A percentile compares a stretch with the other conserved stretches of the same genome.
Evolutionary conservation across 1,140 invertebrate species (phyloP).

Genomic region (Hycleus phaleratus): DNA sequence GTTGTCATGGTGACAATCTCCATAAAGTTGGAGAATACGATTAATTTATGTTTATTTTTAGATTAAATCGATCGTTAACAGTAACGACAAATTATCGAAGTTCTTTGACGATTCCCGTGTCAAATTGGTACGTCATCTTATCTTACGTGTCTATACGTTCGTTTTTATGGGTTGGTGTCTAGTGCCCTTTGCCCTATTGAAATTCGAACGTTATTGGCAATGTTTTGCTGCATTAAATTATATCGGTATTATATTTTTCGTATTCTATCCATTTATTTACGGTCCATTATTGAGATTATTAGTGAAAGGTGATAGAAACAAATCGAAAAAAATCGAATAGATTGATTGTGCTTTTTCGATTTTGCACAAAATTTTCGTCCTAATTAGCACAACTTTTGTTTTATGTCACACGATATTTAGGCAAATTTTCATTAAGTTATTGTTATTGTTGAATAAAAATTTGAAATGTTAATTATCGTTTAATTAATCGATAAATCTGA

Average conservation of each 20-base stretch:
- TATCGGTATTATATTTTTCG: conserved; percentile 54
- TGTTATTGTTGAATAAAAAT: no score
- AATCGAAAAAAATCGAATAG: background rate
- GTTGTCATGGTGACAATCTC: no score
- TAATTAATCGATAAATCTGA: no score
- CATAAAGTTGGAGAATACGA: no score
- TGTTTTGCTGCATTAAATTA: conserved; percentile 57
- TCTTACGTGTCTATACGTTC: conserved; percentile 68
- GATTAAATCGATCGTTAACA: conserved; percentile 47
- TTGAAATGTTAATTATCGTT: no score
- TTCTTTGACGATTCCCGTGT: conserved; percentile 40
- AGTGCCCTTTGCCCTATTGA: conserved; percentile 69
- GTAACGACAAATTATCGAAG: conserved; percentile 43
- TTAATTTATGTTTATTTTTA: conserved; percentile 34
- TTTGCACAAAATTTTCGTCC: no score
- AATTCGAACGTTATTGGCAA: conserved; percentile 54
- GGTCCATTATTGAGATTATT: conserved; percentile 32
- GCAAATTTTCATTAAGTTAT: no score
- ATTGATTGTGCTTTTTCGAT: no score
- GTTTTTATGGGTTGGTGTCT: conserved; percentile 82
- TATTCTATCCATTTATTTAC: conserved; percentile 50
- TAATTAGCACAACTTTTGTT: no score
- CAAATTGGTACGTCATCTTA: conserved; percentile 43
- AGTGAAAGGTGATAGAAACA: conserved; percentile 12
- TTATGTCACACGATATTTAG: no score